These are phyloP conservation scores for Mastacembelus armatus DNA, from an alignment of 2,797 vertebrate genomes.

Conservation along the genomic window DNA sequence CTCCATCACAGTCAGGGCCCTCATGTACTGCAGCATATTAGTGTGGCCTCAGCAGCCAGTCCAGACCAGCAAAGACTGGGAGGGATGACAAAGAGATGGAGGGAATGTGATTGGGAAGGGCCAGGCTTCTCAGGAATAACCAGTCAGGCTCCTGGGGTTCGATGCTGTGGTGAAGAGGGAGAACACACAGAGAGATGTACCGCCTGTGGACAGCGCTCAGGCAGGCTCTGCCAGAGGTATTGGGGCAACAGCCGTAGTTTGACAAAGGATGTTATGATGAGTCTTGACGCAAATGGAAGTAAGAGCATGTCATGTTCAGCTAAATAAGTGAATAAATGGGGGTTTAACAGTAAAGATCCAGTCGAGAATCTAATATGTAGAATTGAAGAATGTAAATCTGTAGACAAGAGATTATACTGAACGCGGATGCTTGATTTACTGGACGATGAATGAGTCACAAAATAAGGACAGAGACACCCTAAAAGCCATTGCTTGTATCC, in stretches of 20 bases:
- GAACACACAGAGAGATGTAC: conserved; percentile 64
- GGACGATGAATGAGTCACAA: conserved; percentile 1
- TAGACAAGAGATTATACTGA: conserved; percentile 12
- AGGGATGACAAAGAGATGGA: conserved; percentile 34
- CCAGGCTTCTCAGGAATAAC: conserved; percentile 55
- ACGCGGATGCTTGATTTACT: not conserved
- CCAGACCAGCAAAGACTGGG: conserved; percentile 64
- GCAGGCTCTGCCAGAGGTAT: conserved; percentile 30
- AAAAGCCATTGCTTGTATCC: too few species aligned
- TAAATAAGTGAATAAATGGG: conserved; percentile 30
- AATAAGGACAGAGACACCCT: not conserved
- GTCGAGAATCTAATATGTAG: conserved; percentile 6
- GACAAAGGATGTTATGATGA: conserved; percentile 33
- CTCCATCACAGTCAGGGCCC: conserved; percentile 66
- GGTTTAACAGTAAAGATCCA: conserved; percentile 3
- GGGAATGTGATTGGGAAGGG: conserved; percentile 49
- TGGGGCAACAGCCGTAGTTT: conserved; percentile 39
- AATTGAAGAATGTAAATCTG: conserved; percentile 23
- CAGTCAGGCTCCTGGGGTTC: conserved; percentile 44
- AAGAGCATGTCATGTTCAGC: conserved; percentile 20
- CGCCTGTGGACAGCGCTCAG: conserved; percentile 25
- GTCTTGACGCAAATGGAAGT: conserved; percentile 54
- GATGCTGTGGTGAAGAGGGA: conserved; percentile 27
- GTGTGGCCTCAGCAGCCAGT: conserved; percentile 62
- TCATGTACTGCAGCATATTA: conserved; percentile 70